A percentile compares a stretch with the other conserved stretches of the same genome.
Evolutionary conservation across 2,113 vertebrate genomes (phyloP).

Genomic region (Hippolais icterina): DNA sequence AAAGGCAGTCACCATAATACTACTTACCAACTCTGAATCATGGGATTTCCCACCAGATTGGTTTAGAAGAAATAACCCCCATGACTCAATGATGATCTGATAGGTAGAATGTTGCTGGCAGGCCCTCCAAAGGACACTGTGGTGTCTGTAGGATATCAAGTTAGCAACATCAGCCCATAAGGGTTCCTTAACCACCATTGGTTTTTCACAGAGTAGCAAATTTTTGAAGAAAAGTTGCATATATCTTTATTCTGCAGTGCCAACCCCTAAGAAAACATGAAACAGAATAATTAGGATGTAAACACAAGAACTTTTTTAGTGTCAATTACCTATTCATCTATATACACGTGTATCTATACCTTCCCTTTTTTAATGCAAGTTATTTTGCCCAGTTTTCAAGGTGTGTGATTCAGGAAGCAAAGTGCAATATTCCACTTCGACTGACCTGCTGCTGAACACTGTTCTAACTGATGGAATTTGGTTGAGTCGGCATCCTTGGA

Average conservation of each 20-base stretch:
- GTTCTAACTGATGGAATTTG: not conserved
- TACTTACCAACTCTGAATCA: not conserved
- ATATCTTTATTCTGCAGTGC: not conserved
- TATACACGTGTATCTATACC: fast-evolving
- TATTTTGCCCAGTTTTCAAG: not conserved
- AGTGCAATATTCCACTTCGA: not conserved
- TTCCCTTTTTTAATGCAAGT: not conserved
- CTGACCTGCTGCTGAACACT: not conserved
- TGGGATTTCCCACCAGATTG: fast-evolving
- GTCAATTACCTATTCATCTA: not conserved
- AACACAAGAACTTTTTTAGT: not conserved
- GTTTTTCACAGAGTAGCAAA: not conserved
- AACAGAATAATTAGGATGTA: not conserved
- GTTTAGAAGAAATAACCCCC: not conserved
- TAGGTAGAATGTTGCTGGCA: not conserved
- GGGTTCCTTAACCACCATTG: not conserved
- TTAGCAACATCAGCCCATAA: fast-evolving
- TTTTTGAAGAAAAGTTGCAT: not conserved
- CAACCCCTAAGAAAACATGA: not conserved
- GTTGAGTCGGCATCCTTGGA: not conserved
- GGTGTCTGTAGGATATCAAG: not conserved
- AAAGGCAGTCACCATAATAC: not conserved
- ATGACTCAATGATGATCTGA: fast-evolving
- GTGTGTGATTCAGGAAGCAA: not conserved
- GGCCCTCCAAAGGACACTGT: fast-evolving